These are phyloP conservation scores for Cyphomyrus plagiostoma DNA, from an alignment of 2,113 vertebrate genomes.

Conservation along the genomic window DNA sequence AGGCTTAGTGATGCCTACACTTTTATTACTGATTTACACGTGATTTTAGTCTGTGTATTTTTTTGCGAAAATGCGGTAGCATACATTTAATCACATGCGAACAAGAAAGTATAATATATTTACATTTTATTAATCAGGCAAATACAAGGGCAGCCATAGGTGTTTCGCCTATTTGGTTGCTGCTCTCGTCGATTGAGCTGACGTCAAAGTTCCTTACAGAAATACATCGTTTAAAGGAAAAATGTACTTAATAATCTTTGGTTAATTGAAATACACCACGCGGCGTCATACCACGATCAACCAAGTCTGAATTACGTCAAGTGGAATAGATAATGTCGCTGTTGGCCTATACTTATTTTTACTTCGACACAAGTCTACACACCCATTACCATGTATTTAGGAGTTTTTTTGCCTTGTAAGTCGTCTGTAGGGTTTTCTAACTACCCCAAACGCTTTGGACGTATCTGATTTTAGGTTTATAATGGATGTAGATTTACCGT, in stretches of 20 bases:
- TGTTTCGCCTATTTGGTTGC: neutral
- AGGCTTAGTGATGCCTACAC: neutral
- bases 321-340: neutral
- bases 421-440: too few relatives aligned
- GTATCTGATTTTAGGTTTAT: too few relatives aligned
- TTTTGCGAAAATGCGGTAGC: neutral
- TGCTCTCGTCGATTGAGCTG: neutral
- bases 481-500: too few relatives aligned
- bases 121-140: neutral
- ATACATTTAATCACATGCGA: neutral
- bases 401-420: too few relatives aligned
- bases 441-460: too few relatives aligned
- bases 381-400: too few relatives aligned
- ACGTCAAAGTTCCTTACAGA: neutral
- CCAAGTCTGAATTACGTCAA: neutral
- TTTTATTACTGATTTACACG: neutral
- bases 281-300: neutral
- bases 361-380: too few relatives aligned
- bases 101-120: neutral
- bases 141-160: neutral
- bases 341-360: too few relatives aligned
- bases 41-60: neutral
- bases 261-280: neutral
- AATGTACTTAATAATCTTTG: neutral
- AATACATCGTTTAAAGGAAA: neutral